Evolutionary conservation across 2,888 invertebrate genomes (phyloP), one percentile per base, ranked within the genome.

Genomic region (Oscheius sp.): DNA sequence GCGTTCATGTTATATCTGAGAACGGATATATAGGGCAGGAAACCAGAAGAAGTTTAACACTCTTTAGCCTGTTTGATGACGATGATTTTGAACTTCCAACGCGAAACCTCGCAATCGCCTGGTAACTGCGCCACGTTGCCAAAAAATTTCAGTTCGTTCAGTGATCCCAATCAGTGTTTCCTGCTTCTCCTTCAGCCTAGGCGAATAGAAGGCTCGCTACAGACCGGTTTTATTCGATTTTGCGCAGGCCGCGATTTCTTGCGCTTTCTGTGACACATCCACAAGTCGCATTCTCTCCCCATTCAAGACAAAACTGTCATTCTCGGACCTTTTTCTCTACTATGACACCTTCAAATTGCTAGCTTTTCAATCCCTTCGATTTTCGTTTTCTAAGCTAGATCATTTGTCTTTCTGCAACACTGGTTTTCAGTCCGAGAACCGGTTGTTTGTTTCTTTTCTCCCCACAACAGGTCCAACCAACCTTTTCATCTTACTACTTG

Each of bases 151-250:
- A 68, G 68, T 68, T 37, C 68, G 55, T 68, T 68, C 68, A 68
- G 37, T 68, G 68, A 68, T 68, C 68, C n/a, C 66, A 66, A 50
- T 66, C 66, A 47, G 53, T 55, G 35, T 68, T 68, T 68, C 68
- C 68, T 55, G 68, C 68, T 68, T 68, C 55, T 68, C 53, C 68
- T 68, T 68, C 68, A 68, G 42, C 68, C 37, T 68, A 55, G 21
- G 55, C 53, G 68, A 68, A 68, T 68, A 68, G 68, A 68, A 68
- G 68, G 68, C 68, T 68, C 68, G 53, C 68, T 68, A n/a, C 29
- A 53, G 68, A 68, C 68, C 68, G 68, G 68, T 68, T 68, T 68
- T 68, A 68, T 68, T 68, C 68, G 68, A 68, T 68, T 68, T 68
- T 68, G 68, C 68, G 68, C 68, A 68, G 68, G 53, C 53, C 68